A percentile compares a stretch with the other conserved stretches of the same genome.
Conservation (phyloP, 2,797 vertebrate genomes). For the Mus minutoides region DNA sequence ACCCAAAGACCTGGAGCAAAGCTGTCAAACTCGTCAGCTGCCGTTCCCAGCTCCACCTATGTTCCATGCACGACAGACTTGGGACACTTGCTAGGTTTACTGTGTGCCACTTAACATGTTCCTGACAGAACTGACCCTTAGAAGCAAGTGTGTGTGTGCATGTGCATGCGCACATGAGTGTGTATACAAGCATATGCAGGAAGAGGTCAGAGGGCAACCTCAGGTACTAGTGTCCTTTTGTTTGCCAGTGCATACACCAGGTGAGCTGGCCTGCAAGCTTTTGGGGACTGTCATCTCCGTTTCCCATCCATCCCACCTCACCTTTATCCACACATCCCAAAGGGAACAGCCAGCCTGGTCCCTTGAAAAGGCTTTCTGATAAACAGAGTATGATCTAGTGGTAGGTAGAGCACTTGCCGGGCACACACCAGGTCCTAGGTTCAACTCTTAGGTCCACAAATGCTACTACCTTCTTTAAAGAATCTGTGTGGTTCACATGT, state of each 20-base stretch:
- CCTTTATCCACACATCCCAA: neutral
- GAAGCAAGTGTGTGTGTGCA: neutral
- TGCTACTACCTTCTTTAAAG: neutral
- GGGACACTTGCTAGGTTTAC: neutral
- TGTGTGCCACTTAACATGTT: neutral
- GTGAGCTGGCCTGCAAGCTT: neutral
- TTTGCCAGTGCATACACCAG: neutral
- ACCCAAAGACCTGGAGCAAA: neutral
- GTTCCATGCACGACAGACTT: neutral
- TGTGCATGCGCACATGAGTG: neutral
- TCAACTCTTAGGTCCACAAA: neutral
- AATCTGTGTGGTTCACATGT: neutral
- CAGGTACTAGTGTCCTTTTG: neutral
- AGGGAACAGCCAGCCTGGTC: neutral
- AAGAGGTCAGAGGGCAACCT: neutral
- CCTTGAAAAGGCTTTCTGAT: neutral
- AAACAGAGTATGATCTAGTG: neutral
- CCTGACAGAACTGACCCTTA: too few relatives aligned
- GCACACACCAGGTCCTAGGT: neutral
- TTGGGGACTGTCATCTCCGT: neutral
- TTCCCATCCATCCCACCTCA: neutral
- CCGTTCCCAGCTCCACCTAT: neutral
- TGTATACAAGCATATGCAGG: neutral
- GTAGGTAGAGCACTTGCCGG: neutral
- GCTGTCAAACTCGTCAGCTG: too few relatives aligned